These are phyloP conservation scores for Pilophorus perplexus DNA, from an alignment of 2,888 invertebrate genomes.

Conservation along the genomic window DNA sequence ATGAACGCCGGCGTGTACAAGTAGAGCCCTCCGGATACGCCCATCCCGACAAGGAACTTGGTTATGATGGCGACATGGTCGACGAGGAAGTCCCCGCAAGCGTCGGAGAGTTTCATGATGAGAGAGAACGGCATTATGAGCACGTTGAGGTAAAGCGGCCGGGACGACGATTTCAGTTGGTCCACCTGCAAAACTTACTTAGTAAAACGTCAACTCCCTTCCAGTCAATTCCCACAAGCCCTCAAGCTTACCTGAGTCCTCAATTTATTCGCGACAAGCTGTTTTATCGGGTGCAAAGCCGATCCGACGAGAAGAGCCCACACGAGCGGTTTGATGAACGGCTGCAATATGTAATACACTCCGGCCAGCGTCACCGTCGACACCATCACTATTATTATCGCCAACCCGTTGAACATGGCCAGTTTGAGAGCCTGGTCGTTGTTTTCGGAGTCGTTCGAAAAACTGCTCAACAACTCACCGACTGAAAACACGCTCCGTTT, in stretches of 20 bases:
- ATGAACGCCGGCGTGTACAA: slow-evolving; percentile 46
- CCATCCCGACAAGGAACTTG: slow-evolving; percentile 32
- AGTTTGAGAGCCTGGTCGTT: slow-evolving; percentile 85
- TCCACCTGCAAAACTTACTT: slow-evolving; percentile 62
- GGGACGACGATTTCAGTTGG: slow-evolving; percentile 68
- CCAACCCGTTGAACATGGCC: slow-evolving; percentile 85
- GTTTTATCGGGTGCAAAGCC: slow-evolving; percentile 92
- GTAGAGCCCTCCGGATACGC: slow-evolving; percentile 38
- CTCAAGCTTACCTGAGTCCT: slow-evolving; percentile 68
- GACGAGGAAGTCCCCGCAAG: slow-evolving; percentile 44
- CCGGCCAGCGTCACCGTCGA: slow-evolving; percentile 70
- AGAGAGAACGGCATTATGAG: slow-evolving; percentile 45
- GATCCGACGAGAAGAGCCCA: slow-evolving; percentile 98
- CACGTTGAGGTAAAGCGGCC: slow-evolving; percentile 63
- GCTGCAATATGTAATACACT: slow-evolving; percentile 80
- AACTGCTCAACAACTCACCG: slow-evolving; percentile 38
- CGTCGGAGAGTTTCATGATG: slow-evolving; percentile 44
- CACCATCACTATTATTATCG: slow-evolving; percentile 69
- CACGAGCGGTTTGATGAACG: slow-evolving; percentile 88
- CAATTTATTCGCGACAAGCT: slow-evolving; percentile 69
- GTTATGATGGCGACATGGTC: slow-evolving; percentile 40
- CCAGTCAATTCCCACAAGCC: neutral
- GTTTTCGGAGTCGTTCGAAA: slow-evolving; percentile 41
- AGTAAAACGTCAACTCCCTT: too few relatives aligned
- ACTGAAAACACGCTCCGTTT: slow-evolving; percentile 43